Conservation (phyloP, 2,113 vertebrate species). For the Damaliscus lunatus region DNA sequence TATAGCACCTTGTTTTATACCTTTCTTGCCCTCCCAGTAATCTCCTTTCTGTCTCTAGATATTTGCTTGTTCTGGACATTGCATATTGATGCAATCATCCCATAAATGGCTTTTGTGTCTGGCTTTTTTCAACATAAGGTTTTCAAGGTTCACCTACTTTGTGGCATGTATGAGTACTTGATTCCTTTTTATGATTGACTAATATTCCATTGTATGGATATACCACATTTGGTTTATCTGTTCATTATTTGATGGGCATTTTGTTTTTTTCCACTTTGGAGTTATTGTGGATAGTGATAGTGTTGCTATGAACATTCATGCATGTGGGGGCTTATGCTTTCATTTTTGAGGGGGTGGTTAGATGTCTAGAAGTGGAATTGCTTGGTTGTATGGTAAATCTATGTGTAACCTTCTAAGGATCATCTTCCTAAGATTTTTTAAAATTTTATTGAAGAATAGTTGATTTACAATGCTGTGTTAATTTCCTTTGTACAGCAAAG, state of each 20-base stretch:
- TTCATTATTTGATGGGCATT: background rate
- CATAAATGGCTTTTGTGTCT: background rate
- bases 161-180: background rate
- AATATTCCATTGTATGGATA: background rate
- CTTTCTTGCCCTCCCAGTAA: background rate
- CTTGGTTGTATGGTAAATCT: background rate
- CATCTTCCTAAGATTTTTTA: background rate
- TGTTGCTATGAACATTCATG: background rate
- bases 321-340: background rate
- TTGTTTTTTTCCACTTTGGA: background rate
- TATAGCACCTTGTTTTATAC: background rate
- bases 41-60: background rate
- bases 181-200: background rate
- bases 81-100: background rate
- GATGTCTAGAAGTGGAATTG: background rate
- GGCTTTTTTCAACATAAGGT: background rate
- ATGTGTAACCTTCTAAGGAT: constrained; percentile 28
- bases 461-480: background rate
- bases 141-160: background rate
- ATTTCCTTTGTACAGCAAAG: background rate
- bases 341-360: background rate
- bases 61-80: background rate
- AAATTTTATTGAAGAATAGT: background rate
- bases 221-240: background rate
- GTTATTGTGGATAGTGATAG: background rate